Conservation (phyloP, 2,888 invertebrate genomes). For the Coleophora flavipennella region DNA sequence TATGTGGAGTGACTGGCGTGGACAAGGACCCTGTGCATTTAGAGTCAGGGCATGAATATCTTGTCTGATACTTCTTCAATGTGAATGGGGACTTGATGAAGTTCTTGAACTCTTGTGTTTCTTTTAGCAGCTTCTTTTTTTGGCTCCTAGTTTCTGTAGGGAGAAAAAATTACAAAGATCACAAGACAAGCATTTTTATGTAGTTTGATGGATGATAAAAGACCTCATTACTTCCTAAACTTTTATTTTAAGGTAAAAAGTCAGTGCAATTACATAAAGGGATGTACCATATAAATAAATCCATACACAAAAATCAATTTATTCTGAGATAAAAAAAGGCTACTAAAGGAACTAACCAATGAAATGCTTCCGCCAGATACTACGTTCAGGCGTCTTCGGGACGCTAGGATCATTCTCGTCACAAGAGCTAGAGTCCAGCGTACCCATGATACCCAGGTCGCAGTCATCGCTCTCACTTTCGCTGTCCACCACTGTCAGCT, state of each 20-base stretch:
- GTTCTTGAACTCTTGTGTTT: conserved; percentile 51
- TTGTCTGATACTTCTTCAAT: conserved; percentile 57
- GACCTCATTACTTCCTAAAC: too few relatives aligned
- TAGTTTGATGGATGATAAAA: too few relatives aligned
- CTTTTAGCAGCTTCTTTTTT: conserved; percentile 39
- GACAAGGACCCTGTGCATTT: conserved; percentile 47
- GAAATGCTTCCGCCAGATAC: conserved; percentile 48
- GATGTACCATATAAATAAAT: too few relatives aligned
- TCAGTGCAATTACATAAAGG: too few relatives aligned
- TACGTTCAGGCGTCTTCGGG: conserved; percentile 49
- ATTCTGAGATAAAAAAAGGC: too few relatives aligned
- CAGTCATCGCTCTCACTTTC: conserved; percentile 67
- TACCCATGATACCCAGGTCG: conserved; percentile 73
- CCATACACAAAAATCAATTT: too few relatives aligned
- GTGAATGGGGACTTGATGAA: conserved; percentile 65
- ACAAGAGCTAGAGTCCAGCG: conserved; percentile 64
- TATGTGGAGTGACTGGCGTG: conserved; percentile 54
- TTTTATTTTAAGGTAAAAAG: too few relatives aligned
- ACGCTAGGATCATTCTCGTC: conserved; percentile 50
- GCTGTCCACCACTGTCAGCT: conserved; percentile 56
- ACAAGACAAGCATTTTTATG: too few relatives aligned
- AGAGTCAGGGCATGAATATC: conserved; percentile 39
- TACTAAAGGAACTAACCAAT: not conserved
- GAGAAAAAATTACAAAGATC: not conserved
- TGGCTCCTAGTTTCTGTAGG: conserved; percentile 48